Evolutionary conservation across 2,797 vertebrate species (phyloP).

Genomic region (Diglossa cyanea): DNA sequence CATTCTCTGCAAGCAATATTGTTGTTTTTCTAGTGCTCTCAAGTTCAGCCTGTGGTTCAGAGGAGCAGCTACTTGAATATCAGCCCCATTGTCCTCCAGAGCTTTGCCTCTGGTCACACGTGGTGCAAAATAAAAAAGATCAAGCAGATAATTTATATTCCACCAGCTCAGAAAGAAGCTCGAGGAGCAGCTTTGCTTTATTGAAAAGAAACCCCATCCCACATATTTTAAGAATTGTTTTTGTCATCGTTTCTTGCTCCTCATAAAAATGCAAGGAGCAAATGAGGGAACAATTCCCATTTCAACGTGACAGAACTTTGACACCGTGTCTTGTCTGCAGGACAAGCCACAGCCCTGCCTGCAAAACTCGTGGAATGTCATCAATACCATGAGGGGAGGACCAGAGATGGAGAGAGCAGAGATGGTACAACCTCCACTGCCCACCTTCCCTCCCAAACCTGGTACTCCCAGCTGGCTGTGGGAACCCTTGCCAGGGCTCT

Average conservation of each 20-base stretch:
- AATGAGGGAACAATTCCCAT: background rate
- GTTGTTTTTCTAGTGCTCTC: background rate
- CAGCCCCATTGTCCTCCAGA: slow-evolving; percentile 37
- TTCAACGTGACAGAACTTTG: background rate
- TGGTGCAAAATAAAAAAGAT: background rate
- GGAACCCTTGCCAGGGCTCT: background rate
- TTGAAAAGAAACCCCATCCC: background rate
- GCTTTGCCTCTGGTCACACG: background rate
- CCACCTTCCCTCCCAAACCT: background rate
- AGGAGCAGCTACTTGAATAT: slow-evolving; percentile 27
- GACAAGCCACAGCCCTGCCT: background rate
- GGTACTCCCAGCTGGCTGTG: background rate
- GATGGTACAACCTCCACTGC: fast-evolving
- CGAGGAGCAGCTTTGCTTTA: background rate
- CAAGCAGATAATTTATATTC: background rate
- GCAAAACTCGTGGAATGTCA: fast-evolving
- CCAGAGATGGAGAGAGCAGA: background rate
- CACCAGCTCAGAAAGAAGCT: background rate
- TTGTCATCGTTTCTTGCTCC: background rate
- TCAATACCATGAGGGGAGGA: fast-evolving
- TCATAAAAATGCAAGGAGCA: background rate
- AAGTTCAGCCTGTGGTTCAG: slow-evolving; percentile 14
- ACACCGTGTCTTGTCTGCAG: background rate
- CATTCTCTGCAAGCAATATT: background rate
- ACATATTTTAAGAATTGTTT: background rate